A percentile compares a stretch with the other conserved stretches of the same genome.
phyloP scores from a whole-genome alignment of 2,113 vertebrate species.

The Nicator chloris region DNA sequence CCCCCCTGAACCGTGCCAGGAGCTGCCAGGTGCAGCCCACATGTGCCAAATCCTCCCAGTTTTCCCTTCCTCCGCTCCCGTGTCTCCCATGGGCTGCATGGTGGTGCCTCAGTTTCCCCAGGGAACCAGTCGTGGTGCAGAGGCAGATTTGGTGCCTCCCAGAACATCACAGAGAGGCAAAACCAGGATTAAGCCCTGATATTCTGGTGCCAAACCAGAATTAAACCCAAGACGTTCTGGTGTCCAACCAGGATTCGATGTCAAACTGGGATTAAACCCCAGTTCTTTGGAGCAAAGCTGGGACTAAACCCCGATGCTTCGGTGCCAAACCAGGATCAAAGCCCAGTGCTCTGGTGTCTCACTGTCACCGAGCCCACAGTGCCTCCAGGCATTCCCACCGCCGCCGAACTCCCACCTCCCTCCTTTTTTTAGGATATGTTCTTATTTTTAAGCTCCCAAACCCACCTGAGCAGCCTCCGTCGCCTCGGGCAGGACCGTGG shows the following conservation, averaged over 20 bases:
- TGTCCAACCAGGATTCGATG: not conserved
- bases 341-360: fast-evolving
- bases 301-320: not conserved
- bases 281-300: not conserved
- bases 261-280: not conserved
- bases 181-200: not conserved
- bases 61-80: not conserved
- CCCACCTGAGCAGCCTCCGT: not conserved
- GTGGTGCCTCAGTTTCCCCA: not conserved
- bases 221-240: not conserved
- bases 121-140: not conserved
- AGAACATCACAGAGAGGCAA: not conserved
- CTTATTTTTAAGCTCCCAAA: not conserved
- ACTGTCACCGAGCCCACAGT: not conserved
- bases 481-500: not conserved
- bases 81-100: fast-evolving
- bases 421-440: not conserved
- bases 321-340: not conserved
- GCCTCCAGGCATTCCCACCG: not conserved
- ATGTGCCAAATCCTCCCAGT: not conserved
- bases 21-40: not conserved
- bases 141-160: not conserved
- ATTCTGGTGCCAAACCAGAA: not conserved
- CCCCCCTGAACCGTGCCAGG: not conserved
- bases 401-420: not conserved